A percentile compares a stretch with the other conserved stretches of the same genome.
These are phyloP conservation scores for Muschampia plurimacula DNA, from an alignment of 2,888 invertebrate species.

Conservation along the genomic window DNA sequence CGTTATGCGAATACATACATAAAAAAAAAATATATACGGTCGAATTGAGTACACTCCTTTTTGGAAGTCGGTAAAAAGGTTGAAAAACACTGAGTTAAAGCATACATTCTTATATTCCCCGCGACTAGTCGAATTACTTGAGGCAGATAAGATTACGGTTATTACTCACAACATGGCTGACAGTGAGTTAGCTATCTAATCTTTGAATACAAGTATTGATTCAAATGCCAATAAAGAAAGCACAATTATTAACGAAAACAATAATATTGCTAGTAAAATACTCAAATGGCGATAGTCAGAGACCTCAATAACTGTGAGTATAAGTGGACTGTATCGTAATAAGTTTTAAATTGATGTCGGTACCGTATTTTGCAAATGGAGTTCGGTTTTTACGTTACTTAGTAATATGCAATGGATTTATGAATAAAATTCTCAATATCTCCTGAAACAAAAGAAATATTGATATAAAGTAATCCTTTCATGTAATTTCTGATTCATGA, in stretches of 20 bases:
- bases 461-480: too few relatives aligned
- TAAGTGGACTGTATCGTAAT: not conserved
- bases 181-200: slow-evolving; percentile 68
- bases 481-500: too few relatives aligned
- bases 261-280: slow-evolving; percentile 52
- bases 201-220: slow-evolving; percentile 66
- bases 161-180: slow-evolving; percentile 61
- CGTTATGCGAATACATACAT: too few relatives aligned
- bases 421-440: too few relatives aligned
- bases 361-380: too few relatives aligned
- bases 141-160: slow-evolving; percentile 69
- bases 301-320: slow-evolving; percentile 38
- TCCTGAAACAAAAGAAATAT: too few relatives aligned
- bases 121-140: slow-evolving; percentile 58
- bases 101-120: slow-evolving; percentile 3
- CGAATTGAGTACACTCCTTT: too few relatives aligned
- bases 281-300: slow-evolving; percentile 38
- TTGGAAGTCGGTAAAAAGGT: too few relatives aligned
- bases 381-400: too few relatives aligned
- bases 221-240: slow-evolving; percentile 61
- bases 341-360: not conserved
- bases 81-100: too few relatives aligned
- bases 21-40: too few relatives aligned
- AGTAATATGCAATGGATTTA: too few relatives aligned
- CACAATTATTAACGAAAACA: slow-evolving; percentile 55